These are phyloP conservation scores for Aspidiotus rigidus DNA, from an alignment of 2,888 invertebrate genomes.

Conservation along the genomic window DNA sequence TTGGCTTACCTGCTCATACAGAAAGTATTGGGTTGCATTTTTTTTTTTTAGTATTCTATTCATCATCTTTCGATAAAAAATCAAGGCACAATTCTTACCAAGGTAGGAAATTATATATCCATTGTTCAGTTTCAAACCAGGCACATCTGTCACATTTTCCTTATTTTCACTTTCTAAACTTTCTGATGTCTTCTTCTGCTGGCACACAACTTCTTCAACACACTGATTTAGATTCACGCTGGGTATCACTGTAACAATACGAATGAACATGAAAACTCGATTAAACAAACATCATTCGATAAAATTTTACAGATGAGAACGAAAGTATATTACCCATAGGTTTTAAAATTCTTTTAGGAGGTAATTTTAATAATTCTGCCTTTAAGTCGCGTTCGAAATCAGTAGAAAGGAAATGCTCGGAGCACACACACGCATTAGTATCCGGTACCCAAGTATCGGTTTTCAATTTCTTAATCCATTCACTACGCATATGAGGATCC, in stretches of 20 bases:
- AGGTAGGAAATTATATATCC: not conserved
- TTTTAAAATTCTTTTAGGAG: constrained; percentile 20
- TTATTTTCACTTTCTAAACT: not conserved
- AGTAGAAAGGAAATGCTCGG: constrained; percentile 10
- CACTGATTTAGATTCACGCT: not conserved
- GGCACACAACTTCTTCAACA: too few species aligned
- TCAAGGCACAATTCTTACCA: not conserved
- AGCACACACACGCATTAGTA: constrained; percentile 14
- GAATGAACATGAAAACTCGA: not conserved
- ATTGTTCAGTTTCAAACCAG: not conserved
- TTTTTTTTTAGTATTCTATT: too few species aligned
- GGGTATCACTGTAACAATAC: constrained; percentile 14
- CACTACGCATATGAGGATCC: constrained; percentile 1
- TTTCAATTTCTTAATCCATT: constrained; percentile 5
- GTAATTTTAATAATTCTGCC: constrained; percentile 24
- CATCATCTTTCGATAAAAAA: too few species aligned
- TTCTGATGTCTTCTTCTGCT: too few species aligned
- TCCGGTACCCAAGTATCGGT: not conserved
- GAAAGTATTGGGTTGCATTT: too few species aligned
- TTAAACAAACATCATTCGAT: not conserved
- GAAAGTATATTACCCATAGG: constrained; percentile 11
- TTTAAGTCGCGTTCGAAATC: constrained; percentile 26
- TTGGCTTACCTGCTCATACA: too few species aligned
- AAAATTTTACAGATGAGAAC: not conserved
- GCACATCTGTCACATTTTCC: not conserved